Evolutionary conservation across 2,888 invertebrate species (phyloP), one percentile per base, ranked within the genome.

Genomic region (Zootermopsis nevadensis): DNA sequence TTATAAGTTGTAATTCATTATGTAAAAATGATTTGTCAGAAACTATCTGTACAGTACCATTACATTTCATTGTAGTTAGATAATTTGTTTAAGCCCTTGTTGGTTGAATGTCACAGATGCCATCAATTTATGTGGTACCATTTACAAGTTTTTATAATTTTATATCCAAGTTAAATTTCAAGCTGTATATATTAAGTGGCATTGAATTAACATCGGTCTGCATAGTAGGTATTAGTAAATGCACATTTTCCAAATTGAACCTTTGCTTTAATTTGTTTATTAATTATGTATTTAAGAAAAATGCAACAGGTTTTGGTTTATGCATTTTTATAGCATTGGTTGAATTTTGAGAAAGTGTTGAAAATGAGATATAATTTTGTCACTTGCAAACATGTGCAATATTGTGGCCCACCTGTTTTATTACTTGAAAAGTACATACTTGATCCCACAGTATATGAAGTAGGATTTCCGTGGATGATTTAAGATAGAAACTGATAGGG

Each of bases 301-400:
- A 33, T 7, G 1, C 33, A 69, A 1, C 69, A 69, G 33, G 22
- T 31, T 69, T 22, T 33, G 33, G 4, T 33, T 31, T 69, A 10
- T 69, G 6, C 31, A 22, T 69, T 69, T 66, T 67, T 30, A 10
- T 15, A 74, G 74, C 24, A 74, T 74, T 74, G 42, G 74, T 74
- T 38, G 38, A 38, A 74, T 74, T 74, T 31, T 38, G 74, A 38
- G 38, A n/a, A 60, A 74, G 74, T 74, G 74, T 42, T 38, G 31
- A 74, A 12, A n/a, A 74, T n/a, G 6, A 60, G n/a, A n/a, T 38
- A n/a, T 38, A n/a, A n/a, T 10, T 60, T 22, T 38, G 27, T 74
- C n/a, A 42, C 74, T 74, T 74, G 74, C 74, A 74, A 38, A 74
- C 42, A 74, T 74, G 74, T 42, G 74, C 74, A 74, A 42, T 74